Evolutionary conservation across 1,140 invertebrate genomes (phyloP), one percentile per base, ranked within the genome.

Genomic region (Penaeus japonicus): DNA sequence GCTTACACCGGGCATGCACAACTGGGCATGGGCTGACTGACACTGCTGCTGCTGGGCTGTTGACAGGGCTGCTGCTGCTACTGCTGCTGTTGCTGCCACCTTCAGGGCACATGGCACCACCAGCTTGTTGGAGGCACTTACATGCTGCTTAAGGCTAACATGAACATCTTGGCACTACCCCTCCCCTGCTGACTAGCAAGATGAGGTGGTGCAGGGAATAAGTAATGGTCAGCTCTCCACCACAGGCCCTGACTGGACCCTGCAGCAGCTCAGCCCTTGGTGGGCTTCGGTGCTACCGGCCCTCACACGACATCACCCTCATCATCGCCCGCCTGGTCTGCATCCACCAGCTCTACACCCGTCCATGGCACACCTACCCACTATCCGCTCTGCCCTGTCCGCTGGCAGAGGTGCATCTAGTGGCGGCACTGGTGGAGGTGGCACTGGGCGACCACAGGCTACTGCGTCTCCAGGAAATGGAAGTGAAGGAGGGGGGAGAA

Each of bases 231-330:
- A 75, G 86, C 81, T 85, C 62, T 85, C 70, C 83, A 87, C 80
- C 85, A 84, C 90, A 90, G 90, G 90, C 62, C 35, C 81, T 47
- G 90, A 87, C 35, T 90, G 90, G 90, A 78, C 85, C 39, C 90
- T 89, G 79, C 87, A 85, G 87, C 79, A 88, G 81, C 88, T 90
- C 35, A 83, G 84, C 24, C 90, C 87, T 22, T 90, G 90, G 90
- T 90, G 90, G 90, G 88, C 90, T 22, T 89, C 87, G 54, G 84
- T 90, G 47, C 83, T 90, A 77, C 90, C 90, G 17, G 90, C 89
- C 75, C 85, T 90, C 59, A 81, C 90, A 27, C 88, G 87, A 47
- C 87, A 90, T 32, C 90, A 90, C 35, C 90, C 89, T 35, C 85
- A 90, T 27, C 85, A 78, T 65, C 78, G 85, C 54, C 79, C 53